Evolutionary conservation across 2,888 invertebrate genomes (phyloP).

Genomic region (Papilio demoleus): DNA sequence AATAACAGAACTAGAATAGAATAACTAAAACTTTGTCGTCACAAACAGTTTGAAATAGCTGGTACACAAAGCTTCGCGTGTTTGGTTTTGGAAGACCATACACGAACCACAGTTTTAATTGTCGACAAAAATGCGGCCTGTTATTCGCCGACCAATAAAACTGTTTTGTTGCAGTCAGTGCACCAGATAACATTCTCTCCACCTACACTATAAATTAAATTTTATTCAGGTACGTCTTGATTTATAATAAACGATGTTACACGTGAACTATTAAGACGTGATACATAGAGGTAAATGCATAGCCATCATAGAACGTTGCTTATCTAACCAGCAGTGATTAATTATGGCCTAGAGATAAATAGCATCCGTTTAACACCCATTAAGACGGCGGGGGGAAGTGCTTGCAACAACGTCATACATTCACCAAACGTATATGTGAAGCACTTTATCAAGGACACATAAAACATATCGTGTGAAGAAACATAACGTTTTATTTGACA

Average conservation of each 20-base stretch:
- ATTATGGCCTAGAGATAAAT: constrained; percentile 35
- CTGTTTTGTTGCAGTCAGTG: no score
- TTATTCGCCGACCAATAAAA: background rate
- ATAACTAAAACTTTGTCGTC: background rate
- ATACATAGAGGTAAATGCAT: constrained; percentile 25
- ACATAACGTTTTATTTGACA: no score
- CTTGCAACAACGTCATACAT: constrained; percentile 27
- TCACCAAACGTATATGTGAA: constrained; percentile 8
- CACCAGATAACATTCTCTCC: background rate
- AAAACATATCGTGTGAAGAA: background rate
- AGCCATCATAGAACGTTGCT: constrained; percentile 28
- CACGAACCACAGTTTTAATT: background rate
- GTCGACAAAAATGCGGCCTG: background rate
- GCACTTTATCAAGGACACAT: constrained; percentile 5
- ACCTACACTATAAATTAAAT: constrained; percentile 1
- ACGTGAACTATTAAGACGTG: constrained; percentile 13
- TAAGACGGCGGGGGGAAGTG: constrained; percentile 26
- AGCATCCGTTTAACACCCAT: constrained; percentile 36
- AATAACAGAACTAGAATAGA: background rate
- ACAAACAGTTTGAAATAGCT: background rate
- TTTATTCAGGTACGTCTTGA: background rate
- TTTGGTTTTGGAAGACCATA: background rate
- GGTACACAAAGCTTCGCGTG: background rate
- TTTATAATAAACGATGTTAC: background rate
- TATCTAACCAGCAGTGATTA: constrained; percentile 34